These are phyloP conservation scores for Erithacus rubecula DNA, from an alignment of 2,797 vertebrate species.

Conservation along the genomic window DNA sequence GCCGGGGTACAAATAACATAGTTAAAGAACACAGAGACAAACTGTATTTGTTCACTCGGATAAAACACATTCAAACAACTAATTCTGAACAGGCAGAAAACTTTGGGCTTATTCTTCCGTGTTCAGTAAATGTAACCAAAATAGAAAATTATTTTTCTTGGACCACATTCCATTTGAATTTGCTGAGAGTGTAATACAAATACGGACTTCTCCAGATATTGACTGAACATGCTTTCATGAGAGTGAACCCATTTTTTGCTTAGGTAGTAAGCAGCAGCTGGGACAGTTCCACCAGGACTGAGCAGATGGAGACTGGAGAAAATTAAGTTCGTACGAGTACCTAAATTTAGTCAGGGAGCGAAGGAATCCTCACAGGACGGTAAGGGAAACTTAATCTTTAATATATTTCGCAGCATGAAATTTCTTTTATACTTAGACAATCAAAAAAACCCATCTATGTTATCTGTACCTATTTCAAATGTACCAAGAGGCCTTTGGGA, in stretches of 20 bases:
- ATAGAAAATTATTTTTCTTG: background rate
- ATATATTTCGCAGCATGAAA: background rate
- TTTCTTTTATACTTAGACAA: background rate
- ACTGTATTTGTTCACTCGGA: background rate
- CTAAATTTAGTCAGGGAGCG: background rate
- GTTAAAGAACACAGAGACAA: background rate
- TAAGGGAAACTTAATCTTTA: background rate
- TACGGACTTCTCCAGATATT: background rate
- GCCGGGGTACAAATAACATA: background rate
- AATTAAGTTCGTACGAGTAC: background rate
- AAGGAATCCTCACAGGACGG: background rate
- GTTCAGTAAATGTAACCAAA: background rate
- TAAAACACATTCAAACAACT: background rate
- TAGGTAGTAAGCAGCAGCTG: background rate
- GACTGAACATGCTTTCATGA: background rate
- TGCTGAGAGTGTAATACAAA: background rate
- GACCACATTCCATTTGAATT: background rate
- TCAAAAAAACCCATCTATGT: background rate
- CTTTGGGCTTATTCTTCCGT: fast-evolving
- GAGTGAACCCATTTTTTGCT: background rate
- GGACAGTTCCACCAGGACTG: background rate
- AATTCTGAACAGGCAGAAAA: background rate
- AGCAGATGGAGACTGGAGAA: background rate
- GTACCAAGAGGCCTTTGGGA: background rate
- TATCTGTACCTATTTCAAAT: background rate